Evolutionary conservation across 2,797 vertebrate genomes (phyloP), one percentile per base, ranked within the genome.

Genomic region (Pangasius macronema): DNA sequence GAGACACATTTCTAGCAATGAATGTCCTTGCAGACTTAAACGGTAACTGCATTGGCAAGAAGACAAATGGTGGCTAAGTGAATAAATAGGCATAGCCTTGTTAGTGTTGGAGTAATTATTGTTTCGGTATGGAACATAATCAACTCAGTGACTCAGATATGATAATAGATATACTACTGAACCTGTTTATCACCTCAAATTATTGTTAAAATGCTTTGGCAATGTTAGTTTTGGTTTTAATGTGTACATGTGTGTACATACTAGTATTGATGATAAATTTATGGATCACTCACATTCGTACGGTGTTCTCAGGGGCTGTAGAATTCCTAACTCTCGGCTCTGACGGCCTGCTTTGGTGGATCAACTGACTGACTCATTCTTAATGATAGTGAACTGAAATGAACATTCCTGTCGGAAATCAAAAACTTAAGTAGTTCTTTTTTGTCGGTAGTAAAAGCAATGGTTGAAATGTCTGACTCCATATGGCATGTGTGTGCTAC

Each of bases 1-100:
- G 51, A 46, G 59, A 49, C 79, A 81, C 24, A 4, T 86, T 76
- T 87, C 61, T 51, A 88, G 82, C 80, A 75, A 75, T 20, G 49
- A 82, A 49, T 11, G 27, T 51, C 59, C 63, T 67, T 14, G 46
- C 49, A 83, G 63, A 33, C 63, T 51, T 68, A 14, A 53, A 53
- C 63, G 14, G 9, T 24, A 36, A 68, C 30, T 68, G 49, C 20
- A 22, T 30, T 7, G 63, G 46, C 68, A 22, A 67, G n/a, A 51
- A 14, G 39, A 63, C 80, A 82, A 46, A 82, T 42, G 14, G 61
- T 51, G n/a, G 81, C 42, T 20, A 82, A 65, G 61, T 51, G 42
- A 82, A 82, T 49, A 65, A 67, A 65, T 51, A 22, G 6, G 27
- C 18, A 22, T 11, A 67, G 39, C 2, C 39, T 82, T 51, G 27